Conservation (phyloP, 92 coral and sea anemone genomes). For the Palythoa caribaeorum region DNA sequence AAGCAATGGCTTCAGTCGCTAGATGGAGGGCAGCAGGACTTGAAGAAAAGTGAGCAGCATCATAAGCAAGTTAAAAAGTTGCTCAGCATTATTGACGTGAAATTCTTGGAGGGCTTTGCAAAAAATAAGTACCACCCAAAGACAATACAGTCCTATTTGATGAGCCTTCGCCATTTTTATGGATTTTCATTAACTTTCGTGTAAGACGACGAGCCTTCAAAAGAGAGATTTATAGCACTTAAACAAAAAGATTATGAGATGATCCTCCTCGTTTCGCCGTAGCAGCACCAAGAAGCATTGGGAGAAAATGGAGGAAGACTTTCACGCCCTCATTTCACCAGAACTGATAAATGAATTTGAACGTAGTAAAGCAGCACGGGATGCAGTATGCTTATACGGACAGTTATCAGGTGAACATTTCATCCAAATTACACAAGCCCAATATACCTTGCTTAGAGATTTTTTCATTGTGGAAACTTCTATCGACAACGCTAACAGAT, state of each 20-base stretch:
- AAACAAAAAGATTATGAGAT: conserved; percentile 19
- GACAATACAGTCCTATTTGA: conserved; percentile 63
- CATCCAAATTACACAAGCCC: conserved; percentile 46
- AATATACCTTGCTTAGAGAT: conserved; percentile 67
- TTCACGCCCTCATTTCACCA: conserved; percentile 49
- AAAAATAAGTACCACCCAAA: conserved; percentile 48
- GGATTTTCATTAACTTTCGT: background rate
- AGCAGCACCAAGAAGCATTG: conserved; percentile 51
- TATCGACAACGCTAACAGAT: conserved; percentile 63
- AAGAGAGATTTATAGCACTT: background rate
- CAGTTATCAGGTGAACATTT: conserved; percentile 45
- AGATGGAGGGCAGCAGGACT: conserved; percentile 40
- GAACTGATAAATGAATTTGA: conserved; percentile 56
- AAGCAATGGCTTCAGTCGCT: conserved; percentile 25
- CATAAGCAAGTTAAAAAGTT: conserved; percentile 35
- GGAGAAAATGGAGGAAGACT: conserved; percentile 62
- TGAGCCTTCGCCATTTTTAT: conserved; percentile 62
- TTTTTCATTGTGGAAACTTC: conserved; percentile 59
- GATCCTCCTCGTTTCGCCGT: conserved; percentile 43
- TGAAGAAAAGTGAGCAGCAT: conserved; percentile 38
- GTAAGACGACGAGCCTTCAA: background rate
- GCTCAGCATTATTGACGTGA: conserved; percentile 26
- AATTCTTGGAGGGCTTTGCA: conserved; percentile 36
- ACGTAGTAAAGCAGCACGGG: conserved; percentile 52
- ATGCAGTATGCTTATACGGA: conserved; percentile 53